Evolutionary conservation across 64 coral and sea anemone species (phyloP).

Genomic region (Astreopora myriophthalma): DNA sequence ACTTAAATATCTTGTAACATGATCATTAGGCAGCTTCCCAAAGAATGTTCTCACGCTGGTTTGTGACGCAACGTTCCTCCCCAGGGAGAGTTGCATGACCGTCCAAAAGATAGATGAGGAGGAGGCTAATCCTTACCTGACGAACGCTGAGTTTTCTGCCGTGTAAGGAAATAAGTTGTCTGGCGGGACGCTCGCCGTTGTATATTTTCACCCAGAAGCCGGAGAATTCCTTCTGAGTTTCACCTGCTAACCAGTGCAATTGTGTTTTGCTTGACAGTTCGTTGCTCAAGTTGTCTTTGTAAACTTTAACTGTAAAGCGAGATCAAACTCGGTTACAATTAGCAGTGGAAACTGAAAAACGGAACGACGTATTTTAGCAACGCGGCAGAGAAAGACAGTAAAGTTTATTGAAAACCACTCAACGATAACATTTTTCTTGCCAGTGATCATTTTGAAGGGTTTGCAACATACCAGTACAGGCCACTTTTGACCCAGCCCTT

Average conservation of each 20-base stretch:
- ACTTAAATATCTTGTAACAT: too few species aligned
- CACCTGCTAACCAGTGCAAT: constrained; percentile 71
- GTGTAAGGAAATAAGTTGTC: constrained; percentile 64
- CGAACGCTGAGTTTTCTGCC: constrained; percentile 69
- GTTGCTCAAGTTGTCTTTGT: constrained; percentile 31
- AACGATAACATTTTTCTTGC: too few species aligned
- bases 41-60: too few species aligned
- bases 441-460: too few species aligned
- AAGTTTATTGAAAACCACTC: neutral
- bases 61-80: neutral
- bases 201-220: constrained; percentile 91
- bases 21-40: too few species aligned
- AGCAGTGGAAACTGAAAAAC: neutral
- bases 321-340: neutral
- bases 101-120: neutral
- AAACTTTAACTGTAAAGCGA: constrained; percentile 62
- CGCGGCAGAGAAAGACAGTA: too few species aligned
- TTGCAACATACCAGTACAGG: too few species aligned
- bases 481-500: too few species aligned
- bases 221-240: constrained; percentile 53
- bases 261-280: constrained; percentile 47
- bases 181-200: constrained; percentile 75
- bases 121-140: neutral
- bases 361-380: too few species aligned
- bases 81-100: too few species aligned